Evolutionary conservation across 2,113 vertebrate species (phyloP).

Genomic region (Leptocoma aspasia): DNA sequence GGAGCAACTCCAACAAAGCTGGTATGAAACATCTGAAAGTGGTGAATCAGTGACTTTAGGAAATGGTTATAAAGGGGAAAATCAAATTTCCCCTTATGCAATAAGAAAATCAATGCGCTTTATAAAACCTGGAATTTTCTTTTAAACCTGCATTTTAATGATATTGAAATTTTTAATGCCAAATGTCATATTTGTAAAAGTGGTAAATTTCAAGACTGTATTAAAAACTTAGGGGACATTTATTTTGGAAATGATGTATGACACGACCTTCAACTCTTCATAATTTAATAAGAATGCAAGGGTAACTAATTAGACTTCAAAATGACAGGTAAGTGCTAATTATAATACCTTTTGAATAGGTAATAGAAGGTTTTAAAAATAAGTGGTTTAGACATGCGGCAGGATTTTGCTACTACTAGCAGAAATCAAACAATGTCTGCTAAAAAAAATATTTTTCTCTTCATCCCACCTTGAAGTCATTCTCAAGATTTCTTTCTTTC

Average conservation of each 20-base stretch:
- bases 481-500: neutral
- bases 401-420: neutral
- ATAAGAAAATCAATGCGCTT: neutral
- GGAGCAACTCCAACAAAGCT: neutral
- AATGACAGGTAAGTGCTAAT: conserved; percentile 33
- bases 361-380: neutral
- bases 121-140: neutral
- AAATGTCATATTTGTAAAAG: neutral
- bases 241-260: conserved; percentile 2
- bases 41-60: neutral
- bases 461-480: neutral
- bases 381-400: neutral
- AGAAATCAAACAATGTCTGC: neutral
- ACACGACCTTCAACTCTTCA: conserved; percentile 25
- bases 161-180: neutral
- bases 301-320: conserved; percentile 22
- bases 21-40: neutral
- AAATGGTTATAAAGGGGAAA: neutral
- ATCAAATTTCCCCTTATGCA: neutral
- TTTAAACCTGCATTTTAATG: neutral
- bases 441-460: neutral
- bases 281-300: neutral
- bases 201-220: conserved; percentile 3
- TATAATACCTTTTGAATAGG: neutral
- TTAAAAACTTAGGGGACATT: neutral